Evolutionary conservation across 2,888 invertebrate genomes (phyloP), one percentile per base, ranked within the genome.

Genomic region (Xanthorhoe spadicearia): DNA sequence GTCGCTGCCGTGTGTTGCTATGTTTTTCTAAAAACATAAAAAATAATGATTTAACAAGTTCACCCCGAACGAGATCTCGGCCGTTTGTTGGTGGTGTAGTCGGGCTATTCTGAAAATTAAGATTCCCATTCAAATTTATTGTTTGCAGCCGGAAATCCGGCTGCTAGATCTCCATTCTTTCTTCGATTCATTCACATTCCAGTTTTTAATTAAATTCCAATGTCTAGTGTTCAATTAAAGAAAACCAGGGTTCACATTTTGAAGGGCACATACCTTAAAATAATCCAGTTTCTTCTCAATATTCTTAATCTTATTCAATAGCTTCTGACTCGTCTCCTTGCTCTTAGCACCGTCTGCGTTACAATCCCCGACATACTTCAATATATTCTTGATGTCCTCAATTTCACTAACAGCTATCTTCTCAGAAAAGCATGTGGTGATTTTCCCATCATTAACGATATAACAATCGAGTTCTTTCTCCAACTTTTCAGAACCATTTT

Each of bases 401-500:
- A 91, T 88, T 79, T 90, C 89, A 66, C 82, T 84, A 1, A 79
- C 58, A 2, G 87, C 89, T 76, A 81, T 84, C 68, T 84, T 72
- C 62, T 90, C 88, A n/a, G 92, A 90, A 68, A 91, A 92, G 74
- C 91, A 91, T 0, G 85, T 83, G 6, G 83, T 81, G 64, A 90
- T 75, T 74, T 80, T 81, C 15, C 76, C 77, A 60, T 77, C 72
- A 61, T 75, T 60, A 17, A 80, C 70, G 0, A 66, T 62, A 19
- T 54, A 66, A 46, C 66, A 66, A 3, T 59, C 78, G 43, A 77
- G 77, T 7, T 83, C 78, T 43, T 81, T 84, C 62, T 88, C 86
- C 75, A 83, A 81, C 67, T 84, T 83, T 8, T 84, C 86, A 17
- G 69, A 63, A 32, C 32, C 66, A 50, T 61, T 70, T 56, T 57